Percentiles rank a stretch among this genome's conserved stretches.
Evolutionary conservation across 2,888 invertebrate genomes (phyloP).

Genomic region (Drosophila greeni): DNA sequence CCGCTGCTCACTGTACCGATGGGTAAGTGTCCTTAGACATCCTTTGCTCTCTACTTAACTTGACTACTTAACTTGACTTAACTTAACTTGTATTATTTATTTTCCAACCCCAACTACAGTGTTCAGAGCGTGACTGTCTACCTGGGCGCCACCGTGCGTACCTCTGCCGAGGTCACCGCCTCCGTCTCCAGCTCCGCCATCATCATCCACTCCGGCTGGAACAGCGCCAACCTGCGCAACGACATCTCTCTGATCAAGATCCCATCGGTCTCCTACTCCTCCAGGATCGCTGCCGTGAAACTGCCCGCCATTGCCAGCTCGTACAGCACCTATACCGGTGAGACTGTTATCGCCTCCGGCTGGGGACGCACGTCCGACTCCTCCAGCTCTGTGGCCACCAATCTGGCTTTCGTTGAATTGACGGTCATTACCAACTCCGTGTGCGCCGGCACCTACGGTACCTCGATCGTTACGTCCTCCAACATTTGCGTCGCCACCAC

Average conservation of each 20-base stretch:
- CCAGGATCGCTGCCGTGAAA: slow-evolving; percentile 13
- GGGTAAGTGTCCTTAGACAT: slow-evolving; percentile 45
- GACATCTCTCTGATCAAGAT: slow-evolving; percentile 69
- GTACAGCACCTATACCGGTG: slow-evolving; percentile 50
- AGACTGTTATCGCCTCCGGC: slow-evolving; percentile 53
- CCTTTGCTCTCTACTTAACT: no score
- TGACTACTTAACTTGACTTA: no score
- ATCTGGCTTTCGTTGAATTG: slow-evolving; percentile 54
- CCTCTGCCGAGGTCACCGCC: slow-evolving; percentile 45
- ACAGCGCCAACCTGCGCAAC: slow-evolving; percentile 49
- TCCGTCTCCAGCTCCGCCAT: slow-evolving; percentile 42
- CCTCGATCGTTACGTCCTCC: slow-evolving; percentile 44
- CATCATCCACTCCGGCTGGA: slow-evolving; percentile 76
- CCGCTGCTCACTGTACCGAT: slow-evolving; percentile 71
- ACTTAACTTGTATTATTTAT: no score
- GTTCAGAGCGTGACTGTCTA: slow-evolving; percentile 57
- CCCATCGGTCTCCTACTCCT: slow-evolving; percentile 24
- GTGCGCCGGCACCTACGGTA: slow-evolving; percentile 76
- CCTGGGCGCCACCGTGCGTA: slow-evolving; percentile 69
- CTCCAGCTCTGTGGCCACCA: slow-evolving; percentile 62
- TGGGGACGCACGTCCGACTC: slow-evolving; percentile 63
- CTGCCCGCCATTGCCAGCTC: slow-evolving; percentile 47
- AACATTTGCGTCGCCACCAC: slow-evolving; percentile 62
- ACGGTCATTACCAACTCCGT: slow-evolving; percentile 62
- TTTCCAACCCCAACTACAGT: slow-evolving; percentile 30